Percentiles rank a stretch among this genome's conserved stretches.
These are phyloP conservation scores for Ailurus styani DNA, from an alignment of 2,113 vertebrate genomes.

Conservation along the genomic window DNA sequence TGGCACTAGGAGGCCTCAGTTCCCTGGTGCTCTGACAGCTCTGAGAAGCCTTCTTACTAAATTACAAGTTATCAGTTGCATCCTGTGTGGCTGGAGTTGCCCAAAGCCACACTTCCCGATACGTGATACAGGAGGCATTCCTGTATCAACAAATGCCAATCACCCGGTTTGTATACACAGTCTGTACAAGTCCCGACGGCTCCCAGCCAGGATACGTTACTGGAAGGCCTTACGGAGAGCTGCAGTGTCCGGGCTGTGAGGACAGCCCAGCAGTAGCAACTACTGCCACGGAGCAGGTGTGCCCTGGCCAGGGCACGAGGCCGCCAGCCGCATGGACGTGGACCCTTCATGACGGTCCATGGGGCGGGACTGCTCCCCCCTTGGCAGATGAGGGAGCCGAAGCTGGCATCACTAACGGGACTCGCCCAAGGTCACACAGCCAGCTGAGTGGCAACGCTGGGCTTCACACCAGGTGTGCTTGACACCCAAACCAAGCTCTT, in stretches of 20 bases:
- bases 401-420: neutral
- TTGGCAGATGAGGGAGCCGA: neutral
- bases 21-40: neutral
- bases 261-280: neutral
- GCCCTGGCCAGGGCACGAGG: neutral
- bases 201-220: neutral
- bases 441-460: neutral
- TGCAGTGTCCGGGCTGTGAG: neutral
- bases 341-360: neutral
- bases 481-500: neutral
- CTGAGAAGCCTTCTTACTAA: slow-evolving; percentile 1
- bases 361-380: too few relatives aligned
- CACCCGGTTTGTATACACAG: neutral
- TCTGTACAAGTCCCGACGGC: slow-evolving; percentile 4
- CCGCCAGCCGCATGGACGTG: accelerated
- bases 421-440: neutral
- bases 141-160: slow-evolving; percentile 58
- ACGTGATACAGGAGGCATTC: slow-evolving; percentile 1
- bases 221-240: neutral
- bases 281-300: neutral
- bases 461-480: neutral
- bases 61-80: slow-evolving; percentile 55
- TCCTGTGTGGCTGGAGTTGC: slow-evolving; percentile 24
- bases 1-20: neutral
- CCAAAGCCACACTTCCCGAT: slow-evolving; percentile 35